Percentiles rank a stretch among this genome's conserved stretches.
Evolutionary conservation across 2,113 vertebrate species (phyloP).

Genomic region (Dicerorhinus sumatrensis): DNA sequence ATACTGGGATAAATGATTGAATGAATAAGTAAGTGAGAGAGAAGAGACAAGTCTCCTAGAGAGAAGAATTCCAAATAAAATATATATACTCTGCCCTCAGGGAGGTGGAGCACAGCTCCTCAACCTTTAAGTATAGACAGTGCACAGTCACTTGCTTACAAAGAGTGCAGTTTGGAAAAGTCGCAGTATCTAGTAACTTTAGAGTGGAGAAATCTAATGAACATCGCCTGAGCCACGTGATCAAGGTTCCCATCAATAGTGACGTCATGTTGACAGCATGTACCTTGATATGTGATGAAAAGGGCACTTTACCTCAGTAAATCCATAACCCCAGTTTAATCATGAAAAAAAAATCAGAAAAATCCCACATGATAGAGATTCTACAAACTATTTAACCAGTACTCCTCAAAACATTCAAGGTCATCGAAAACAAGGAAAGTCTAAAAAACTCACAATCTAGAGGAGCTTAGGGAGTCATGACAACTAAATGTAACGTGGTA

Average conservation of each 20-base stretch:
- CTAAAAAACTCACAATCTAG: neutral
- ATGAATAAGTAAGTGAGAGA: neutral
- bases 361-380: neutral
- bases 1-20: neutral
- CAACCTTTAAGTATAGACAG: neutral
- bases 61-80: neutral
- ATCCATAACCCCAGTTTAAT: neutral
- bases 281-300: neutral
- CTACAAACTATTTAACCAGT: neutral
- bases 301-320: neutral
- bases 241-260: neutral
- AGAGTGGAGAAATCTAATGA: neutral
- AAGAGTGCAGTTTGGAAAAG: neutral
- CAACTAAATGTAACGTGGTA: neutral
- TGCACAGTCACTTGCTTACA: neutral
- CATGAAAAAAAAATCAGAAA: neutral
- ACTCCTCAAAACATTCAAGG: neutral
- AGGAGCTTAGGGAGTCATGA: neutral
- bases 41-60: neutral
- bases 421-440: neutral
- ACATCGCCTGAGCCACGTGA: neutral
- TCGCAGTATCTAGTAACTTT: accelerated
- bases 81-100: neutral
- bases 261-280: neutral
- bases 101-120: neutral